phyloP scores from a whole-genome alignment of 2,888 invertebrate species.

The Cephus spinipes region DNA sequence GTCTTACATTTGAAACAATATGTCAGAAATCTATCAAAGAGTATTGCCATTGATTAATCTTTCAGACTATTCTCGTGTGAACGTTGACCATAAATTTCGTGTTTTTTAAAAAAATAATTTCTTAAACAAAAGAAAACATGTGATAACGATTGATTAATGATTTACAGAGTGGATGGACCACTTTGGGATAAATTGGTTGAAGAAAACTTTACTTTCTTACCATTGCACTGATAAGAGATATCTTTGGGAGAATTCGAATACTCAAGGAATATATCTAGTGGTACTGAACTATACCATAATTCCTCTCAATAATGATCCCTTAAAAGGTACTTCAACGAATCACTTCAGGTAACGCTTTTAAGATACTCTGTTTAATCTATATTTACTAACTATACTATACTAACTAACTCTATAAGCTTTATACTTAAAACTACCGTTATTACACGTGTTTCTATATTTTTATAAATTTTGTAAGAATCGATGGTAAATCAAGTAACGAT shows the following conservation, averaged over 20 bases:
- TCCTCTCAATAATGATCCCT: not conserved
- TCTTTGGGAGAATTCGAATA: not conserved
- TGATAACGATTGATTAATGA: not conserved
- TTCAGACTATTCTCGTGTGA: not conserved
- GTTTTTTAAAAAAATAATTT: not conserved
- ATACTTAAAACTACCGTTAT: not conserved
- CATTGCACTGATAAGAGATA: not conserved
- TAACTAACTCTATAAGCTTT: not conserved
- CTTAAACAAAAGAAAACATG: not conserved
- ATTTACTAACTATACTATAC: not conserved
- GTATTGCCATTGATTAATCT: not conserved
- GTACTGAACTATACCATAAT: not conserved
- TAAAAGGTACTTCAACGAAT: not conserved
- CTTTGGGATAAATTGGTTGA: not conserved
- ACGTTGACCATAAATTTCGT: not conserved
- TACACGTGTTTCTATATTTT: not conserved
- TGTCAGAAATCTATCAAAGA: not conserved
- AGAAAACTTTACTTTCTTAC: not conserved
- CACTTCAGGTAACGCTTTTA: not conserved
- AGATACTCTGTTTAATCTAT: not conserved
- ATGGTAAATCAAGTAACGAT: not conserved
- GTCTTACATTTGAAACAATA: not conserved
- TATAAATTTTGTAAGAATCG: not conserved
- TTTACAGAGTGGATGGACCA: not conserved
- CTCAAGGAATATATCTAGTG: not conserved